Evolutionary conservation across 2,797 vertebrate genomes (phyloP).

Genomic region (Nyctibius grandis): DNA sequence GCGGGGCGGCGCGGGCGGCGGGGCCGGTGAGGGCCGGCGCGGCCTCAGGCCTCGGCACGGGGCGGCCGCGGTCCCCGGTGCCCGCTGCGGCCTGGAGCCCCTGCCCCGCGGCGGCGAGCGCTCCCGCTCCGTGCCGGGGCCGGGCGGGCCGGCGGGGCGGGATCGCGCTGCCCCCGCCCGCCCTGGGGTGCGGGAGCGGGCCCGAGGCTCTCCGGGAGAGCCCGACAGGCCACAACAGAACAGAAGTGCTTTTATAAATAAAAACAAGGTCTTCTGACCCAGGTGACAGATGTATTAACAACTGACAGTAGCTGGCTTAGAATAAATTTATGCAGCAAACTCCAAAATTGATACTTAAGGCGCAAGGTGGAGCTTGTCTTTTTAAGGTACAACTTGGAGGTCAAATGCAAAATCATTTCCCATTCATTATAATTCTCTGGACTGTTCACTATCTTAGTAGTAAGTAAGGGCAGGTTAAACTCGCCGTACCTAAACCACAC

Average conservation of each 20-base stretch:
- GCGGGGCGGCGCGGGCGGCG: background rate
- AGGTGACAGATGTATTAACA: background rate
- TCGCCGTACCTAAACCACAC: background rate
- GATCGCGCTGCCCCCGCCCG: too few species aligned
- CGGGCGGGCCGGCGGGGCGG: background rate
- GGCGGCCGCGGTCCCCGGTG: background rate
- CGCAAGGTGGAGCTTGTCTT: background rate
- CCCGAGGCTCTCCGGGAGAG: background rate
- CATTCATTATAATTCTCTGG: fast-evolving
- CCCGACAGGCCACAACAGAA: background rate
- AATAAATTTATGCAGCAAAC: background rate
- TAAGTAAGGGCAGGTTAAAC: background rate
- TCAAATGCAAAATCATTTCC: background rate
- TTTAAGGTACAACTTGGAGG: background rate
- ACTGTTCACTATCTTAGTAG: background rate
- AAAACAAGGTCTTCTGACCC: background rate
- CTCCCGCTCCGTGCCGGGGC: too few species aligned
- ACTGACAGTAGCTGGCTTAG: background rate
- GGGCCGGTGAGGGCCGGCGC: too few species aligned
- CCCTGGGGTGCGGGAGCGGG: background rate
- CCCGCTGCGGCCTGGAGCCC: background rate
- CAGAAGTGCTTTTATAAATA: too few species aligned
- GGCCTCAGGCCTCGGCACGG: background rate
- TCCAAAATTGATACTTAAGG: background rate
- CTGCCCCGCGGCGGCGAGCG: background rate